These are phyloP conservation scores for Astyanax mexicanus DNA, from an alignment of 2,797 vertebrate species.

Conservation along the genomic window DNA sequence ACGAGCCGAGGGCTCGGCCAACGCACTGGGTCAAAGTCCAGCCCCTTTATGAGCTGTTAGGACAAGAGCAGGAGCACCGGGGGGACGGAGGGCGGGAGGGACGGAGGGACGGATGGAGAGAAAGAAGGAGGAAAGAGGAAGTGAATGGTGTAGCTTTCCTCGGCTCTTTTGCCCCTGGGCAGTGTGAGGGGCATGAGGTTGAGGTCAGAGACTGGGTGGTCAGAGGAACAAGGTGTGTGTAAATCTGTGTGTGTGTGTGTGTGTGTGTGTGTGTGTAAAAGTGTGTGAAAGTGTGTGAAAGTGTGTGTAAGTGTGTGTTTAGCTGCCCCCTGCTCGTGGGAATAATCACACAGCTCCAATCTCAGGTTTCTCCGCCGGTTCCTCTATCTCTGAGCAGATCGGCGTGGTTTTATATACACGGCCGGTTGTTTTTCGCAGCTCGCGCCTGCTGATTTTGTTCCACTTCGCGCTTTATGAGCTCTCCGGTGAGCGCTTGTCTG, in stretches of 20 bases:
- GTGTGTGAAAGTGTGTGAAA: slow-evolving; percentile 47
- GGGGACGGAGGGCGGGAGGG: slow-evolving; percentile 25
- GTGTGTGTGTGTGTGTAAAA: slow-evolving; percentile 48
- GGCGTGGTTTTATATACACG: slow-evolving; percentile 44
- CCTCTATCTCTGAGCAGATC: slow-evolving; percentile 64
- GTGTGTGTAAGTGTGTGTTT: slow-evolving; percentile 47
- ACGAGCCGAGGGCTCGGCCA: slow-evolving; percentile 35
- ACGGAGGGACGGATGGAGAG: slow-evolving; percentile 48
- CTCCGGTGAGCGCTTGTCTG: slow-evolving; percentile 73
- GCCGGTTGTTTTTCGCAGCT: slow-evolving; percentile 65
- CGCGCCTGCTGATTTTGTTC: slow-evolving; percentile 72
- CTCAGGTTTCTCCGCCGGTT: slow-evolving; percentile 61
- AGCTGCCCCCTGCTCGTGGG: slow-evolving; percentile 55
- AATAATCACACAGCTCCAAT: slow-evolving; percentile 66
- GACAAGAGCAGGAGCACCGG: slow-evolving; percentile 77
- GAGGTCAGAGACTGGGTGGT: slow-evolving; percentile 78
- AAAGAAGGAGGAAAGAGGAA: slow-evolving; percentile 58
- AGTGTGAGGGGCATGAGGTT: slow-evolving; percentile 75
- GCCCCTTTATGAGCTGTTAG: slow-evolving; percentile 82
- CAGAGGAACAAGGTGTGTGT: slow-evolving; percentile 61
- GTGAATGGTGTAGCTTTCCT: slow-evolving; percentile 77
- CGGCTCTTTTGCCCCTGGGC: slow-evolving; percentile 70
- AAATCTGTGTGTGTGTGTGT: slow-evolving; percentile 14
- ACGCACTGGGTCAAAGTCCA: slow-evolving; percentile 79
- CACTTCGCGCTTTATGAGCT: slow-evolving; percentile 73